Evolutionary conservation across 2,797 vertebrate species (phyloP).

Genomic region (Molossus molossus): DNA sequence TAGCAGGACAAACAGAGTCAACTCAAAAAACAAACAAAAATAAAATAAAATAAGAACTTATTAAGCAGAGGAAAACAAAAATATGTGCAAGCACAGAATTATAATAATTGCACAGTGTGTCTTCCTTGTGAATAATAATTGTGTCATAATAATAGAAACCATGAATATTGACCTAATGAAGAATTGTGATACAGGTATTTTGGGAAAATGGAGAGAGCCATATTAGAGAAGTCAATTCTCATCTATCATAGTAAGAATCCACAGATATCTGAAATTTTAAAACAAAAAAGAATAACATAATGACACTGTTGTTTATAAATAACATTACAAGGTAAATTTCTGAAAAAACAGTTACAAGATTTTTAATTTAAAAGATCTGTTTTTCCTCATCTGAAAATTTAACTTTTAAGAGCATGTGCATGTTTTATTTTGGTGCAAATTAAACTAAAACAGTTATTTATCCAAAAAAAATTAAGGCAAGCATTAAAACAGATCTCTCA

Average conservation of each 20-base stretch:
- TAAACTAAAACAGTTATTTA: constrained; percentile 34
- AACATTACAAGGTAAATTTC: background rate
- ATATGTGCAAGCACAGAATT: background rate
- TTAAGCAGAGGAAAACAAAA: constrained; percentile 2
- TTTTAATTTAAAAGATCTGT: background rate
- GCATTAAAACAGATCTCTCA: background rate
- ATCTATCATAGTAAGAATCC: background rate
- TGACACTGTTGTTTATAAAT: background rate
- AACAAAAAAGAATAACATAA: background rate
- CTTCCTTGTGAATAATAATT: background rate
- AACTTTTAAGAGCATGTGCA: background rate
- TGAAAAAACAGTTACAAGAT: background rate
- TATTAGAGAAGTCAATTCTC: background rate
- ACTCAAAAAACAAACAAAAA: background rate
- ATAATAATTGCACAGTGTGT: background rate
- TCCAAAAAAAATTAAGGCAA: background rate
- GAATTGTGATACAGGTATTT: background rate
- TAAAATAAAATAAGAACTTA: background rate
- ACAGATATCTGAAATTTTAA: background rate
- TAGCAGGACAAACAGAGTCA: background rate
- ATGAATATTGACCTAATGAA: background rate
- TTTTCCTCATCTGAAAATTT: background rate
- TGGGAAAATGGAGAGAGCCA: background rate
- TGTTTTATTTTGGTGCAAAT: constrained; percentile 18
- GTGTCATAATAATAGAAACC: background rate